A percentile compares a stretch with the other conserved stretches of the same genome.
phyloP scores from a whole-genome alignment of 2,888 invertebrate genomes.

The Globia sparganii region DNA sequence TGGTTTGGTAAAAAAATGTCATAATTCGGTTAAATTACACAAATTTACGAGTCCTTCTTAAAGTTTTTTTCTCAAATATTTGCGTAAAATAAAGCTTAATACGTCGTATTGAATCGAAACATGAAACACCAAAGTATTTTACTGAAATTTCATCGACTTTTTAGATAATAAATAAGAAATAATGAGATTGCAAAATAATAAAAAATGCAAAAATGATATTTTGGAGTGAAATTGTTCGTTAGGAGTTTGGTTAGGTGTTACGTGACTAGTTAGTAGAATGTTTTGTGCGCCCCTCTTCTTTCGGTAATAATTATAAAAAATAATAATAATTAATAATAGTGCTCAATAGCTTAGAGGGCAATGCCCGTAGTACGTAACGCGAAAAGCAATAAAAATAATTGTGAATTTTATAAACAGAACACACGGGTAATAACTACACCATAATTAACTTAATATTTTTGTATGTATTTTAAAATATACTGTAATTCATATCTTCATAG shows the following conservation, averaged over 20 bases:
- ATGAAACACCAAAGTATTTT: slow-evolving; percentile 89
- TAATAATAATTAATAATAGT: slow-evolving; percentile 82
- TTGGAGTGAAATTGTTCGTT: slow-evolving; percentile 84
- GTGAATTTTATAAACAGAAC: slow-evolving; percentile 83
- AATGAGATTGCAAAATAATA: slow-evolving; percentile 71
- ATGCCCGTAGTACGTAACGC: slow-evolving; percentile 76
- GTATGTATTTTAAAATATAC: slow-evolving; percentile 89
- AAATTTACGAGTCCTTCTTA: slow-evolving; percentile 57
- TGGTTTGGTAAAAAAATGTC: slow-evolving; percentile 56
- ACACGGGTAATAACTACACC: slow-evolving; percentile 76
- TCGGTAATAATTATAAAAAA: slow-evolving; percentile 84
- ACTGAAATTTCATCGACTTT: slow-evolving; percentile 89
- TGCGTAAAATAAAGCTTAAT: slow-evolving; percentile 66
- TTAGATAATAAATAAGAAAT: slow-evolving; percentile 89
- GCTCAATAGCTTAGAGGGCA: slow-evolving; percentile 87
- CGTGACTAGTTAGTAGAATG: slow-evolving; percentile 84
- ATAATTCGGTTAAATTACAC: slow-evolving; percentile 50
- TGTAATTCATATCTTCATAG: slow-evolving; percentile 90
- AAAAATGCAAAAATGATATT: slow-evolving; percentile 80
- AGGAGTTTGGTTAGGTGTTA: slow-evolving; percentile 80
- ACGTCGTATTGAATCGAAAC: slow-evolving; percentile 86
- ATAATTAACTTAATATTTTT: slow-evolving; percentile 88
- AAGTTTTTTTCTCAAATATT: slow-evolving; percentile 59
- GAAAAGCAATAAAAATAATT: slow-evolving; percentile 87
- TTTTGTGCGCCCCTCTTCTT: slow-evolving; percentile 84